Evolutionary conservation across 2,888 invertebrate genomes (phyloP), one percentile per base, ranked within the genome.

Genomic region (Dione vanillae): DNA sequence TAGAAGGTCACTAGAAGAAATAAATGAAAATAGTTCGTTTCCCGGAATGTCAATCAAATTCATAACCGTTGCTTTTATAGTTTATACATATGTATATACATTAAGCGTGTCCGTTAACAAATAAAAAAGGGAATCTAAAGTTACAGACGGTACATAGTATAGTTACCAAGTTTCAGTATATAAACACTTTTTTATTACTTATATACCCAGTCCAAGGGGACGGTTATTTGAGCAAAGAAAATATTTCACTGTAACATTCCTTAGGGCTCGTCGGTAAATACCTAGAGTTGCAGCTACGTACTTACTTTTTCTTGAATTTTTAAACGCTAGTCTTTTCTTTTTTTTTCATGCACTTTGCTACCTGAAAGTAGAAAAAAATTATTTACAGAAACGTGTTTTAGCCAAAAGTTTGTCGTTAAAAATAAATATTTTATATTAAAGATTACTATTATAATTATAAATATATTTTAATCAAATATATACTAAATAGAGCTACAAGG

Each of bases 221-320:
- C 56, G 16, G 56, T 37, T 37, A 56, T 56, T 56, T 56, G 35
- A 37, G n/a, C 14, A 19, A 16, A 11, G n/a, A 37, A 56, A 56
- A 56, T 40, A 40, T 9, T 37, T n/a, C 54, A 37, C n/a, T 16
- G 5, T 11, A 40, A 37, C 37, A 37, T 40, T 11, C 56, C 56
- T 37, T 40, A 56, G 40, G 56, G 56, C 37, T 16, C 35, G 56
- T 16, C 16, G 16, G 56, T 56, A 40, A 37, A 16, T 56, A 56
- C 56, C 16, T 43, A 35, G 14, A 45, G 27, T 45, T 61, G 45
- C 6, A n/a, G 35, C n/a, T 20, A n/a, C n/a, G 40, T 59, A 67
- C 58, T 49, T 47, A 58, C 67, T 67, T 61, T 61, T 35, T 61
- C n/a, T 61, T 61, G 61, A 27, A 35, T 35, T 61, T 61, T 35